Base-by-base conservation (phyloP, 1,140 invertebrate genomes). In the Drosophila albomicans region DNA sequence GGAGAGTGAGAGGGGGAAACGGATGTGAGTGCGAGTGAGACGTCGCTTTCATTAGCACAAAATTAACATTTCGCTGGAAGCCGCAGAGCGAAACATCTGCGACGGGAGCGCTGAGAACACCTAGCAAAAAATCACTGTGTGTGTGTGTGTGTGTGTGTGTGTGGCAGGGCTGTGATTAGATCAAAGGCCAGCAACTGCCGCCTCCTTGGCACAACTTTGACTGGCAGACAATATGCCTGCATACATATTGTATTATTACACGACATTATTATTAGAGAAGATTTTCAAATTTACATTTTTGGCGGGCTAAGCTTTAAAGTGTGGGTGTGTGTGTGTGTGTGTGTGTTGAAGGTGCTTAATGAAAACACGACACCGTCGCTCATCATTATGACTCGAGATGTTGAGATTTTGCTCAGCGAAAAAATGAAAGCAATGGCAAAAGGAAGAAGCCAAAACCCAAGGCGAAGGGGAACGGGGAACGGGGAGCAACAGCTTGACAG, bases 361-460 rank as follows among this genome's bases (percentile, higher is more conserved):
- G 79, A 86, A 86, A 86, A 86, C 82, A 87, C 79, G 82, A 87
- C 82, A 79, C 84, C 79, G 82, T 86, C 82, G 82, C 84, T 86
- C 84, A 88, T 87, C 84, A 87, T 86, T 82, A 82, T 71, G 35
- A 16, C 70, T 49, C 8, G 46, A 78, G 70, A 75, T 78, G 67
- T 62, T 48, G 8, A 66, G 6, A n/a, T 32, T 46, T 16, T 16
- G 20, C 13, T 38, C 35, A 38, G 35, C 35, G 35, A 38, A 38
- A 38, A 28, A n/a, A 45, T 32, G n/a, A 45, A 66, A 56, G 7
- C 11, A 38, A 8, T 1, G 1, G 16, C 10, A 57, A 10, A 57
- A 5, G 30, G 13, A 35, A 2, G 32, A 56, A 38, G 32, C 7
- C 5, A 51, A 52, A 51, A 51, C 41, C 3, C 11, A 43, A 30